These are phyloP conservation scores for Vipera latastei DNA, from an alignment of 2,797 vertebrate species.

Conservation along the genomic window DNA sequence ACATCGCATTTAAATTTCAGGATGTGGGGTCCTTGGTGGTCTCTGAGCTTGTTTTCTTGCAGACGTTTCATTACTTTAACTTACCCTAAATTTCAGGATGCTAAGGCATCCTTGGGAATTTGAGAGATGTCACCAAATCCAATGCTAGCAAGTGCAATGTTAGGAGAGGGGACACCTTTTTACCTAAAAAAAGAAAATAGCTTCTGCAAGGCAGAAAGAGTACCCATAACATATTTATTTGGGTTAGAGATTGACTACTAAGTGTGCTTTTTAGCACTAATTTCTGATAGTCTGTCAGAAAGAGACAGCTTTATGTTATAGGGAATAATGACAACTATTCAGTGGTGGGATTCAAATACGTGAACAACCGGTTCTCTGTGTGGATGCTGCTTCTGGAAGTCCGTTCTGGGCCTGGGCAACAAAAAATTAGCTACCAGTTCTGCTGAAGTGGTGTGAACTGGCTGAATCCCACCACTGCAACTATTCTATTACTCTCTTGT, in stretches of 20 bases:
- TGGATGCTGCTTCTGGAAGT: too few species aligned
- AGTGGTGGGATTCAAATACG: too few species aligned
- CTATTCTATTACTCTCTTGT: neutral
- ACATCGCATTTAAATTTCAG: neutral
- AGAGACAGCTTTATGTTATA: neutral
- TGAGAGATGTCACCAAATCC: conserved; percentile 17
- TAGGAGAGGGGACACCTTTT: neutral
- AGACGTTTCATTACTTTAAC: too few species aligned
- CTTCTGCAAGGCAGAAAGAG: conserved; percentile 22
- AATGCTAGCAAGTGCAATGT: neutral
- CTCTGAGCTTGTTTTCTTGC: too few species aligned
- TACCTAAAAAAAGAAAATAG: neutral
- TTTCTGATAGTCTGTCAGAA: conserved; percentile 10
- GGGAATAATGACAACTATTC: neutral
- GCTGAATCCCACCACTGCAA: too few species aligned
- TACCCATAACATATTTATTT: neutral
- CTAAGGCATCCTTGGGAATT: conserved; percentile 3
- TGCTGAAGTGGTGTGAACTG: too few species aligned
- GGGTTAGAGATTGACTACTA: conserved; percentile 9
- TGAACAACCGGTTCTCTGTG: too few species aligned
- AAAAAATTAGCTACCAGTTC: too few species aligned
- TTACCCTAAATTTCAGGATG: neutral
- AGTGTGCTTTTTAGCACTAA: neutral
- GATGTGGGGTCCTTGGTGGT: neutral
- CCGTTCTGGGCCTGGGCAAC: too few species aligned